A percentile compares a stretch with the other conserved stretches of the same genome.
phyloP scores from a whole-genome alignment of 2,888 invertebrate species.

The Tolmerus cingulatus region DNA sequence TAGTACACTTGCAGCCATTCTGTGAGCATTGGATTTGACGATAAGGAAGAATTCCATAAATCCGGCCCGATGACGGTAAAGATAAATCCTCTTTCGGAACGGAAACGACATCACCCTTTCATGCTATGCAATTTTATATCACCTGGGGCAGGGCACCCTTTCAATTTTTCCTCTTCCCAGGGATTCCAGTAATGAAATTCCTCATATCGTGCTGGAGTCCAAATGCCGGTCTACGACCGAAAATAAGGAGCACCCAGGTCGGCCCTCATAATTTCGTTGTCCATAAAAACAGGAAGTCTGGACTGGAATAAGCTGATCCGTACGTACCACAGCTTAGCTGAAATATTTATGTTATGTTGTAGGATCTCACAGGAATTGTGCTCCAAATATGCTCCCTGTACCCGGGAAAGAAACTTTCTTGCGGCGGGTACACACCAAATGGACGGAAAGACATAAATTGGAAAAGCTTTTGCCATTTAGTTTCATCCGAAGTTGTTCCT shows the following conservation, averaged over 20 bases:
- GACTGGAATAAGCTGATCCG: conserved; percentile 10
- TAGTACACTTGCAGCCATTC: neutral
- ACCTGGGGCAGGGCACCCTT: neutral
- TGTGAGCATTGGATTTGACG: neutral
- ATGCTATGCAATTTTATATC: conserved; percentile 4
- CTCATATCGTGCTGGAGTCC: neutral
- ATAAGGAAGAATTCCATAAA: neutral
- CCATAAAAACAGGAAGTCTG: conserved; percentile 23
- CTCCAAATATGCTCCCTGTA: conserved; percentile 10
- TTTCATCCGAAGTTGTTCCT: neutral
- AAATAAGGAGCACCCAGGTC: neutral
- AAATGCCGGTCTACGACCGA: neutral
- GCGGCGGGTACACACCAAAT: conserved; percentile 6
- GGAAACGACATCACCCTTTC: neutral
- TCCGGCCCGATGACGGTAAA: neutral
- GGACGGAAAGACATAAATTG: conserved; percentile 28
- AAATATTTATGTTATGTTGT: conserved; percentile 30
- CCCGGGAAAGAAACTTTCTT: conserved; percentile 12
- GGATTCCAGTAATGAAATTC: conserved; percentile 1
- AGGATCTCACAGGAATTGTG: conserved; percentile 17
- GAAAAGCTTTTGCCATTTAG: conserved; percentile 30
- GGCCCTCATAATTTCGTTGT: conserved; percentile 18
- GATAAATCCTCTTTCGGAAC: neutral
- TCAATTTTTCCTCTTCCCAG: neutral
- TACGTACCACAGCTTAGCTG: conserved; percentile 5